Percentiles rank a stretch among this genome's conserved stretches.
Conservation (phyloP, 2,113 vertebrate species). For the Sphyrna mokarran region DNA sequence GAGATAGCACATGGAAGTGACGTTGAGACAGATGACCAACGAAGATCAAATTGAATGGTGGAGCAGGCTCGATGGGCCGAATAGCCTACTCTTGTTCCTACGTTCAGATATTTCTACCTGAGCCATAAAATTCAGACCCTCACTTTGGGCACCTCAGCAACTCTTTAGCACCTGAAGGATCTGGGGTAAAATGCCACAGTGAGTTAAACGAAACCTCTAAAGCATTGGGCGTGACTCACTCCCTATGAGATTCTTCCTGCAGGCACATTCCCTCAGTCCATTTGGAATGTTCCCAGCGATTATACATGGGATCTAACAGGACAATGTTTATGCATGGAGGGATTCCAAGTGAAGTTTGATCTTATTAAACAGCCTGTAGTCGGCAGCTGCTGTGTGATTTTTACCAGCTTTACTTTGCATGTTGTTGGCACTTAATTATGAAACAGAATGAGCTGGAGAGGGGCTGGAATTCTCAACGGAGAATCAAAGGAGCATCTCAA, state of each 20-base stretch:
- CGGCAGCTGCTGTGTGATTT: not conserved
- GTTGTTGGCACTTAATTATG: not conserved
- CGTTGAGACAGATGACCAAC: no score
- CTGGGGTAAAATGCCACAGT: no score
- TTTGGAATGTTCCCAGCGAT: not conserved
- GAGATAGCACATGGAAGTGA: no score
- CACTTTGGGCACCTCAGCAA: no score
- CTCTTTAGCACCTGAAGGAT: no score
- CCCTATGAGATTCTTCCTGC: not conserved
- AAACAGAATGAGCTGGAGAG: not conserved
- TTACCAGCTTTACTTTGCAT: not conserved
- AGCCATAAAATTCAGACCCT: no score
- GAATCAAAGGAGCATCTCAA: not conserved
- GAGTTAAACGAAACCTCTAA: no score
- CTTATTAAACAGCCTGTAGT: not conserved
- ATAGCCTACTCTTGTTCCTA: no score
- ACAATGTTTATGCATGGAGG: not conserved
- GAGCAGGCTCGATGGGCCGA: no score
- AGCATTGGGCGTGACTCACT: not conserved
- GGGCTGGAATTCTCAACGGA: not conserved
- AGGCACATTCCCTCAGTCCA: not conserved
- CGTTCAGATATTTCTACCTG: no score
- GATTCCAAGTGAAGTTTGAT: not conserved
- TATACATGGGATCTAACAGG: not conserved
- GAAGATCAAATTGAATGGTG: no score